Evolutionary conservation across 2,113 vertebrate genomes (phyloP), one percentile per base, ranked within the genome.

Genomic region (Tapirus terrestris): DNA sequence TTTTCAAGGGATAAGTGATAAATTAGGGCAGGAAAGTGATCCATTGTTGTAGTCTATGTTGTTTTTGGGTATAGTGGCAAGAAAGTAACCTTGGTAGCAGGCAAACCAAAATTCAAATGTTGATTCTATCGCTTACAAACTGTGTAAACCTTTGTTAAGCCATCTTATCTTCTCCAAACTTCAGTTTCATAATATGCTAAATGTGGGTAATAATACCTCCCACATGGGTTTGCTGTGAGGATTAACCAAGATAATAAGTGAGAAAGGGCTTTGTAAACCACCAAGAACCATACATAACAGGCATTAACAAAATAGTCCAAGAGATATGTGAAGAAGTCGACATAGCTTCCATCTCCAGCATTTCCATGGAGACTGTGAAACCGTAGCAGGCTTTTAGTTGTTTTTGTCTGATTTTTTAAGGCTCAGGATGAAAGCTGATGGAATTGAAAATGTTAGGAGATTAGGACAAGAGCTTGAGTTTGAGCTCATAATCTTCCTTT

Each of bases 401-500:
- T 68, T 91, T 97, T 36, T 53, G 9, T 67, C 45, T 86, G 89
- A 96, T 96, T 97, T 96, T 93, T 96, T 81, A 91, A 96, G 75
- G 67, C 86, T 89, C 60, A 29, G 60, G 79, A 89, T 82, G 82
- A 92, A 97, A 96, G 85, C 89, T 20, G 82, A 72, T 61, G 56
- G 89, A 95, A 95, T 43, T 86, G 61, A 87, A 97, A 93, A 81
- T 86, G n/a, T 67, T 77, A 25, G 23, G 77, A 89, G 86, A 95
- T 95, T 96, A 96, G 70, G 39, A 75, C 58, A 58, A 94, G 91
- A 93, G 82, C 86, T 94, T 89, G 84, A 73, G 14, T 73, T 48
- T 95, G 94, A 97, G 95, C 92, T 93, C 60, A 89, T 89, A 95
- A 97, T 97, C 94, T 86, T 93, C 53, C 89, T 85, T 73, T 51